These are phyloP conservation scores for Drosophila azteca DNA, from an alignment of 1,140 invertebrate genomes.

Conservation along the genomic window DNA sequence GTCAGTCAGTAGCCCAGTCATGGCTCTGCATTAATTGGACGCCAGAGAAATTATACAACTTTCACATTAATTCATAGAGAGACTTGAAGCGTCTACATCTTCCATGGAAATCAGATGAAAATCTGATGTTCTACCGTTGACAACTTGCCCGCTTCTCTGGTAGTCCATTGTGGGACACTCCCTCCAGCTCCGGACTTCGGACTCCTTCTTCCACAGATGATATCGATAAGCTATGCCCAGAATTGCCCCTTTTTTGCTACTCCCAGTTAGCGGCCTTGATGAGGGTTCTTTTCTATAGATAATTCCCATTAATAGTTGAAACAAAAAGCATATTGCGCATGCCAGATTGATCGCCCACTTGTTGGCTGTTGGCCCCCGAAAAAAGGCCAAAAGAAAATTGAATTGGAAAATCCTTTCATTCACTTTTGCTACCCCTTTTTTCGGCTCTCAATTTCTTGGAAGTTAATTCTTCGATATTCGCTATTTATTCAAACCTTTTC, in stretches of 20 bases:
- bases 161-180: constrained; percentile 46
- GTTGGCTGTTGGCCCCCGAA: constrained; percentile 26
- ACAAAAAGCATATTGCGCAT: constrained; percentile 67
- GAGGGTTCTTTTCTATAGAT: constrained; percentile 60
- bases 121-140: constrained; percentile 29
- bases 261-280: constrained; percentile 63
- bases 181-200: constrained; percentile 26
- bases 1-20: constrained; percentile 64
- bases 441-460: constrained; percentile 56
- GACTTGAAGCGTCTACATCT: constrained; percentile 18
- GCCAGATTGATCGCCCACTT: constrained; percentile 68
- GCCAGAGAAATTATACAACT: constrained; percentile 20
- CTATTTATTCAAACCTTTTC: constrained; percentile 59
- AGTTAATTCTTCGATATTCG: constrained; percentile 68
- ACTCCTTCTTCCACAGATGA: constrained; percentile 29
- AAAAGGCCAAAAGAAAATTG: constrained; percentile 36
- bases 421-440: constrained; percentile 39
- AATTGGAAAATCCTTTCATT: constrained; percentile 47
- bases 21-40: constrained; percentile 72
- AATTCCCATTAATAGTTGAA: constrained; percentile 45
- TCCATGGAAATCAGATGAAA: constrained; percentile 31
- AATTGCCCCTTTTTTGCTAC: constrained; percentile 42
- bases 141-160: constrained; percentile 60
- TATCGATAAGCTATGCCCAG: constrained; percentile 56
- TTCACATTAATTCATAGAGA: constrained; percentile 58